Base-by-base conservation (phyloP, 2,888 invertebrate species). In the Rhingia campestris region DNA sequence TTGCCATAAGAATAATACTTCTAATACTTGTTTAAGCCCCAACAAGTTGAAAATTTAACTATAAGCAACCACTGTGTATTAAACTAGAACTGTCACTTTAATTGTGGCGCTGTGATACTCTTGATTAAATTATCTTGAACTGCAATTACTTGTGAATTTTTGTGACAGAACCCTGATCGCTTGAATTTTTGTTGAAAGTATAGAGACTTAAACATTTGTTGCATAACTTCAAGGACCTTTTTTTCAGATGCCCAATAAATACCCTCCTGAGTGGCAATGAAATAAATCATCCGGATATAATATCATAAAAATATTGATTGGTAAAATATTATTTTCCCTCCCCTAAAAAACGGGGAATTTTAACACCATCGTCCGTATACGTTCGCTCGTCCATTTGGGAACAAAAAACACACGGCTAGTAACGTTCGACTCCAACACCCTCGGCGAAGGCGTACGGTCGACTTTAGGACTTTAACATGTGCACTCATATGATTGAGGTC, bases 281-380 rank as follows among this genome's bases (percentile, higher is more conserved):
- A 86, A 87, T 86, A 87, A 87, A 87, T 87, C 66, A 87, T 70
- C 77, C 49, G 51, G 6, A 9, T 59, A 51, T 59, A 80, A 86
- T 86, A 81, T 84, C 87, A 86, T 87, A 86, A 86, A 81, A 81
- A 67, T 70, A 51, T 79, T 72, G 66, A 53, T 41, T 49, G 35
- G 9, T 10, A 49, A 59, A 66, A 61, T 30, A 41, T 63, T 14
- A 7, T 63, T 22, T 22, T 51, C 39, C 35, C 45, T 53, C 54
- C 73, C 73, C 47, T 49, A 66, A 58, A 64, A 82, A 75, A 70
- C 45, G 14, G 22, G 30, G 4, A 49, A 49, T 4, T 45, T 45
- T 32, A 49, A 32, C 32, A 22, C 22, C 22, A 30, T 4, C 54
- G 53, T 54, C 58, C 72, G 77, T 33, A n/a, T n/a, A 12, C 39